Conservation (phyloP, 2,113 vertebrate species). For the Accipiter cooperii region DNA sequence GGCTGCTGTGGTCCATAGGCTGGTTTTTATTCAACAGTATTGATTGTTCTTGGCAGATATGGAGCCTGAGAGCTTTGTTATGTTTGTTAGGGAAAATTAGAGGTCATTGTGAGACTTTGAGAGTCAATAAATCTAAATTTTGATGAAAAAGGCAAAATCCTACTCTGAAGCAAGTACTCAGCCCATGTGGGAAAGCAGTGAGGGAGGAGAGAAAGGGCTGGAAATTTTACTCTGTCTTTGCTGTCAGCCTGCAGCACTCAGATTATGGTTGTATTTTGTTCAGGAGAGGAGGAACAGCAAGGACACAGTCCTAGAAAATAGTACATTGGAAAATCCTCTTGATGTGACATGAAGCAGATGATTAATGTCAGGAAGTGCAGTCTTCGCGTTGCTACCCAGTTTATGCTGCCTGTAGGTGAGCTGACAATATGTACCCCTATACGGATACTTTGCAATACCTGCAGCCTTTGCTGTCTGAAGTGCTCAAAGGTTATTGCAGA, state of each 20-base stretch:
- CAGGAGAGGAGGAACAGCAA: neutral
- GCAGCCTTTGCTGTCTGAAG: neutral
- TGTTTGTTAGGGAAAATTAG: slow-evolving; percentile 35
- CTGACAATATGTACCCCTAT: neutral
- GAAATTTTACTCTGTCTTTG: neutral
- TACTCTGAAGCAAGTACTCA: neutral
- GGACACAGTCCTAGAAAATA: neutral
- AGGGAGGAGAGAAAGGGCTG: neutral
- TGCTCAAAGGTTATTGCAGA: neutral
- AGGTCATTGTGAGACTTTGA: neutral
- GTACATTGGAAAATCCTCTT: neutral
- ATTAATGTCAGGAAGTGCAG: neutral
- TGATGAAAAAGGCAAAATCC: slow-evolving; percentile 37
- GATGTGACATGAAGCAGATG: neutral
- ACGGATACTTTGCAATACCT: neutral
- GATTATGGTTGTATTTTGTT: neutral
- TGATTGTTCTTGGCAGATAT: slow-evolving; percentile 9
- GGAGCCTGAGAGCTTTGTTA: neutral
- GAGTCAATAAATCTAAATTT: slow-evolving; percentile 35
- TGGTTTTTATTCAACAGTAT: slow-evolving; percentile 17
- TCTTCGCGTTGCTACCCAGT: neutral
- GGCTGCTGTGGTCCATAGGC: neutral
- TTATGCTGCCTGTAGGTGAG: neutral
- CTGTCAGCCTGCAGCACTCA: neutral
- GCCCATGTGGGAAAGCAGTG: neutral